Evolutionary conservation across 2,113 vertebrate species (phyloP).

Genomic region (Sinocyclocheilus anophthalmus): DNA sequence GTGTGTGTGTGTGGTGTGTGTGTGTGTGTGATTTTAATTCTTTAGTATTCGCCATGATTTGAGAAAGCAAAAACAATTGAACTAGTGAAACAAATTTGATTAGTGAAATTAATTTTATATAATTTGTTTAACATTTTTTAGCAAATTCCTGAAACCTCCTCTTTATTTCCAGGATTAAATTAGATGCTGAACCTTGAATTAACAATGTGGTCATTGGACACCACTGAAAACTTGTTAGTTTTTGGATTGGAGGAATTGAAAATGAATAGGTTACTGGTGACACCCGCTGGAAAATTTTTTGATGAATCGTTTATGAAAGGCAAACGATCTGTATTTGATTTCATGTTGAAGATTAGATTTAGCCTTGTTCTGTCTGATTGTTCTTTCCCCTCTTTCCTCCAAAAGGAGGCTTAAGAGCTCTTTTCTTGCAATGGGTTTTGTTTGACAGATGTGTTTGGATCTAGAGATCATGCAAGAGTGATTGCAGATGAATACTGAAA

Average conservation of each 20-base stretch:
- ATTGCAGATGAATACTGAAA: conserved; percentile 13
- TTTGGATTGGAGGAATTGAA: neutral
- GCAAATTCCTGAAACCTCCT: neutral
- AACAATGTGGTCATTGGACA: neutral
- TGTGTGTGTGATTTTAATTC: neutral
- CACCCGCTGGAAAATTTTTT: too few relatives aligned
- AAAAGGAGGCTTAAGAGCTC: neutral
- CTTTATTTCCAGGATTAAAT: neutral
- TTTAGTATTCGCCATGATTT: too few relatives aligned
- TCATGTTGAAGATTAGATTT: neutral
- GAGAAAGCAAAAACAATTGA: too few relatives aligned
- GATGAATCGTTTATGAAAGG: too few relatives aligned
- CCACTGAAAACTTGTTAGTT: neutral
- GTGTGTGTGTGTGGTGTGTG: conserved; percentile 16
- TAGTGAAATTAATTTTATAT: neutral
- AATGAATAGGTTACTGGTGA: neutral
- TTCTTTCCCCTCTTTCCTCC: neutral
- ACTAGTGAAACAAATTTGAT: neutral
- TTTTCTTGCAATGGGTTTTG: neutral
- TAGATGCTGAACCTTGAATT: neutral
- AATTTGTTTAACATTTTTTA: neutral
- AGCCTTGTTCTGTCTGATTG: neutral
- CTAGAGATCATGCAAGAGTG: conserved; percentile 8
- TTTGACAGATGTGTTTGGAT: conserved; percentile 4
- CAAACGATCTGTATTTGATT: neutral